Evolutionary conservation across 2,797 vertebrate species (phyloP).

Genomic region (Phrynocephalus vlangalii): DNA sequence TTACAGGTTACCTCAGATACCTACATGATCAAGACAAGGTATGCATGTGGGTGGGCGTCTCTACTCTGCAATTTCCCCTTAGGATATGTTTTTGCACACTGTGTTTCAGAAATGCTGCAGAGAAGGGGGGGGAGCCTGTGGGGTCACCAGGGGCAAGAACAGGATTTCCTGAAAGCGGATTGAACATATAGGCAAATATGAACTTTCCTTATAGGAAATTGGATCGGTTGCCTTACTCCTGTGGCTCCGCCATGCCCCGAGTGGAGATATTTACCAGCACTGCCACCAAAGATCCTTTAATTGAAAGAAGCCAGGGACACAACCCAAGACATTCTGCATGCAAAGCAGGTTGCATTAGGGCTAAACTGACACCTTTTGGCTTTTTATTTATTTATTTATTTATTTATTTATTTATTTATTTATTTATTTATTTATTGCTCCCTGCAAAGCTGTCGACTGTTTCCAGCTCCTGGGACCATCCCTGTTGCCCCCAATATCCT

Average conservation of each 20-base stretch:
- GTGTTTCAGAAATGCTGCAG: neutral
- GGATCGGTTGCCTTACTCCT: neutral
- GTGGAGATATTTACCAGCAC: neutral
- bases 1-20: conserved; percentile 3
- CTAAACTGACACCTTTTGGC: neutral
- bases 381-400: neutral
- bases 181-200: neutral
- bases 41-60: neutral
- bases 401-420: neutral
- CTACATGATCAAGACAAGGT: conserved; percentile 1
- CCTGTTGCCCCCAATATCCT: neutral
- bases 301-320: neutral
- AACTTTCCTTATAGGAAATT: neutral
- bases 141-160: neutral
- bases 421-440: neutral
- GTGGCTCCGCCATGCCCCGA: neutral
- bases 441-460: conserved; percentile 1
- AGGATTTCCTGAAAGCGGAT: neutral
- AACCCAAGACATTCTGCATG: neutral
- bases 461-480: conserved; percentile 12
- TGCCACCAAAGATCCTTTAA: neutral
- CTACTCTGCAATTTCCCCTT: neutral
- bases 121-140: neutral
- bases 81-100: neutral
- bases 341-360: neutral